phyloP scores from a whole-genome alignment of 2,113 vertebrate genomes.

The Austrofundulus limnaeus region DNA sequence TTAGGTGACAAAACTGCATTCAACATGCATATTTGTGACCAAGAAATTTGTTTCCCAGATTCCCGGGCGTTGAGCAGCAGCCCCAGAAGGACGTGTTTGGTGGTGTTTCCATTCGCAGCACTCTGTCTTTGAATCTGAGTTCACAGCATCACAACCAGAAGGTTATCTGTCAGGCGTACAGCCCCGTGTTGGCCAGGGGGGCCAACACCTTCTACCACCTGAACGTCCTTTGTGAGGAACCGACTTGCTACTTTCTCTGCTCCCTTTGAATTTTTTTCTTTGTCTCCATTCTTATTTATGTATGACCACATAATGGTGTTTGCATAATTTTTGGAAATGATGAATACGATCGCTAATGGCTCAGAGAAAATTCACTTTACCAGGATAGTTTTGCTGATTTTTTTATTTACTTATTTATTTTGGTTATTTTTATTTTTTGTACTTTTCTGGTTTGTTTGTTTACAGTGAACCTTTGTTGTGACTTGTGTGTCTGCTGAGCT shows the following conservation, averaged over 20 bases:
- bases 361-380: constrained; percentile 40
- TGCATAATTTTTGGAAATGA: constrained; percentile 44
- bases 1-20: no score
- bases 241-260: constrained; percentile 3
- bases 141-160: constrained; percentile 74
- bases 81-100: constrained; percentile 59
- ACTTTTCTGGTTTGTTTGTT: constrained; percentile 30
- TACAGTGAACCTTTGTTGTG: constrained; percentile 65
- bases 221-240: constrained; percentile 74
- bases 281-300: constrained; percentile 14
- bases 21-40: neutral
- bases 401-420: no score
- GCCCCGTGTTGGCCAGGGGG: constrained; percentile 66
- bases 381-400: constrained; percentile 36
- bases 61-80: constrained; percentile 61
- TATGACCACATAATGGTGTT: constrained; percentile 32
- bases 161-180: constrained; percentile 79
- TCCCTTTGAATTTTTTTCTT: neutral
- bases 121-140: constrained; percentile 62
- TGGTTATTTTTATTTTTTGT: constrained; percentile 26
- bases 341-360: constrained; percentile 44
- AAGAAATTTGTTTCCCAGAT: constrained; percentile 51
- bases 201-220: constrained; percentile 78
- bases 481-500: constrained; percentile 61
- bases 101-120: constrained; percentile 72